Conservation (phyloP, 2,888 invertebrate genomes). For the Latrodectus elegans region DNA sequence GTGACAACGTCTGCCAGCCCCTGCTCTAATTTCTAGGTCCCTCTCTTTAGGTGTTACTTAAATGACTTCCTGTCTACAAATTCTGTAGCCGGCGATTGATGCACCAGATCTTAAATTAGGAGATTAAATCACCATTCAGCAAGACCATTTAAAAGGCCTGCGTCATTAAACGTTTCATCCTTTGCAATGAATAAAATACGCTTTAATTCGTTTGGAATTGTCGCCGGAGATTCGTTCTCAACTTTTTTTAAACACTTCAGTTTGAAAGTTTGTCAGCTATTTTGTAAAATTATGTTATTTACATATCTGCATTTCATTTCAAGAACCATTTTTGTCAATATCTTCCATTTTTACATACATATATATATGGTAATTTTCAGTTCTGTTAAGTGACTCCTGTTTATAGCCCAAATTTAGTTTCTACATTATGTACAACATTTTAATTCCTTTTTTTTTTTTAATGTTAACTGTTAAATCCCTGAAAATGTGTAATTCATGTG, state of each 20-base stretch:
- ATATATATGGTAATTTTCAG: no score
- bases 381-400: no score
- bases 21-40: constrained; percentile 15
- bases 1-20: constrained; percentile 19
- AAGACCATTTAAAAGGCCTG: neutral
- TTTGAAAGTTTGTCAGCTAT: neutral
- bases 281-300: no score
- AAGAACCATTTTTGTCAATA: no score
- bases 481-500: no score
- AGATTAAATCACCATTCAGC: constrained; percentile 11
- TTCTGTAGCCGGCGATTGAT: constrained; percentile 29
- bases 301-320: no score
- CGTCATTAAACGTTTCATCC: neutral
- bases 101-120: constrained; percentile 11
- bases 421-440: no score
- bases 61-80: constrained; percentile 39
- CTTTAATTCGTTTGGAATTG: neutral
- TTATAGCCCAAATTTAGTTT: no score
- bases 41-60: constrained; percentile 16
- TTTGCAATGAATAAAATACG: no score
- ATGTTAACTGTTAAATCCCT: no score
- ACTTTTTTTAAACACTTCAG: neutral
- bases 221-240: neutral
- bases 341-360: no score
- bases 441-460: no score